phyloP scores from a whole-genome alignment of 2,113 vertebrate genomes.

The Passer montanus region DNA sequence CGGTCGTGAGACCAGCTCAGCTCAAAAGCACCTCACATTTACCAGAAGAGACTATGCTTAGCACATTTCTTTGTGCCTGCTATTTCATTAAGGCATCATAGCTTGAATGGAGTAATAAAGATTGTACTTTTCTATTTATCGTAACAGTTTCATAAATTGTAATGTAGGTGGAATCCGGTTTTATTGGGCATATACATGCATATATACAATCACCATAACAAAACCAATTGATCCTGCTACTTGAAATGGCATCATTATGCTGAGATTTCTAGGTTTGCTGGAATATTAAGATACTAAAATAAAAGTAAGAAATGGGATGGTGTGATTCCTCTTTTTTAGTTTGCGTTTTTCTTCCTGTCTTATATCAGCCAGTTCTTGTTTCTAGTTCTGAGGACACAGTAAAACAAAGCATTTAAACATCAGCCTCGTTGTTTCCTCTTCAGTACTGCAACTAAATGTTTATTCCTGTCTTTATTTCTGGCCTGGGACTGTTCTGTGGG shows the following conservation, averaged over 20 bases:
- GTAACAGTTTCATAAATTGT: neutral
- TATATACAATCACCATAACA: conserved; percentile 15
- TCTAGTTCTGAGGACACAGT: neutral
- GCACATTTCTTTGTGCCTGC: neutral
- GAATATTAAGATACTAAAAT: neutral
- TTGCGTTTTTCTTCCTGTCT: neutral
- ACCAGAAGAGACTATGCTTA: neutral
- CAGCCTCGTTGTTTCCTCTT: neutral
- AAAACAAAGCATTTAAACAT: neutral
- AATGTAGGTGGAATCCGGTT: neutral
- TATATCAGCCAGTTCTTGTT: neutral
- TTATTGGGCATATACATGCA: neutral
- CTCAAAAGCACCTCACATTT: neutral
- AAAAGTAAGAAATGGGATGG: neutral
- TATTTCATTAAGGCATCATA: neutral
- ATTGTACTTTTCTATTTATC: neutral
- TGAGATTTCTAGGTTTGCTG: neutral
- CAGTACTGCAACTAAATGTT: neutral
- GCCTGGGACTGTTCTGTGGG: neutral
- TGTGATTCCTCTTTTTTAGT: neutral
- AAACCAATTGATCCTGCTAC: conserved; percentile 1
- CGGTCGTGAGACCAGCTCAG: neutral
- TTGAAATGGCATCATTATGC: neutral
- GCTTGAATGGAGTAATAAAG: conserved; percentile 18
- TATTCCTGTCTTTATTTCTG: neutral